Evolutionary conservation across 2,113 vertebrate species (phyloP).

Genomic region (Pygoscelis antarcticus): DNA sequence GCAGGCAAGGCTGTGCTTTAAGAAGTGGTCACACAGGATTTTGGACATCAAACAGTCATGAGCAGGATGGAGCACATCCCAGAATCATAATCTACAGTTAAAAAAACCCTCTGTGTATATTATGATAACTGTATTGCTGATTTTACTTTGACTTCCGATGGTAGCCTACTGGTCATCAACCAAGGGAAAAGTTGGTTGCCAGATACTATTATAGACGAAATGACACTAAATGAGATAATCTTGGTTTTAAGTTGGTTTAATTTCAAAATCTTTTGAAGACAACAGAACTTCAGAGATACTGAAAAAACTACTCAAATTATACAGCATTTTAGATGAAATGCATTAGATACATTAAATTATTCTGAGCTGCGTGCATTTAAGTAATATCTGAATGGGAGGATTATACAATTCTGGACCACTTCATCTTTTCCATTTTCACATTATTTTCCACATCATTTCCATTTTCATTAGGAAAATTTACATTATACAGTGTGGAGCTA

Average conservation of each 20-base stretch:
- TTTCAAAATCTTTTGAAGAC: not conserved
- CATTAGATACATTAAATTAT: constrained; percentile 1
- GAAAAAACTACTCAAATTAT: not conserved
- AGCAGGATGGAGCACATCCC: not conserved
- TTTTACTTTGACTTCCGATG: not conserved
- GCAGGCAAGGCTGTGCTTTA: not conserved
- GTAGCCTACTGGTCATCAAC: not conserved
- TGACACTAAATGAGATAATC: not conserved
- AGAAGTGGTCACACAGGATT: not conserved
- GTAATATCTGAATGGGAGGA: not conserved
- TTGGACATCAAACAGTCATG: not conserved
- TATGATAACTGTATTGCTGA: not conserved
- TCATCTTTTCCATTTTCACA: not conserved
- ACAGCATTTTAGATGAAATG: not conserved
- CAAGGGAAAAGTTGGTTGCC: not conserved
- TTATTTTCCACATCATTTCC: too few species aligned
- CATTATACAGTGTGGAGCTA: not conserved
- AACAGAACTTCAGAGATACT: not conserved
- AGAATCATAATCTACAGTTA: not conserved
- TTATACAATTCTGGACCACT: not conserved
- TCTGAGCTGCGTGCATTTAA: not conserved
- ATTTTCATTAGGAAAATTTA: not conserved
- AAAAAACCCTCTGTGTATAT: not conserved
- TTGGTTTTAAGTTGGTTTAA: not conserved
- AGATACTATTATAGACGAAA: not conserved